Percentiles rank a stretch among this genome's conserved stretches.
Evolutionary conservation across 2,113 vertebrate species (phyloP).

Genomic region (Syrmaticus mikado): DNA sequence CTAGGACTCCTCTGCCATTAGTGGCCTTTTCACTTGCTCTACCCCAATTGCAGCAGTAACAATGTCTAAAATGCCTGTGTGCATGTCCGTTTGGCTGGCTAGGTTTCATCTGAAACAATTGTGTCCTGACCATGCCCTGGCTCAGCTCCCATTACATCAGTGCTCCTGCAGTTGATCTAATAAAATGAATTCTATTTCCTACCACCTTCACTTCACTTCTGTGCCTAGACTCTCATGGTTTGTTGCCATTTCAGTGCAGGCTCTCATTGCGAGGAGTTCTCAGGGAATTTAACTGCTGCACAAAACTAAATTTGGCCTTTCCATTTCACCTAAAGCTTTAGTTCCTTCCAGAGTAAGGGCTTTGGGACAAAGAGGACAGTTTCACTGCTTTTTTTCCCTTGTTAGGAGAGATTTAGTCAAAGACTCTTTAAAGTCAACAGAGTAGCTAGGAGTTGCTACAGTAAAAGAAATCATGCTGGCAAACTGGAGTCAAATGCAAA

Average conservation of each 20-base stretch:
- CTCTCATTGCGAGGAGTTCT: background rate
- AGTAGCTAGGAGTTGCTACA: background rate
- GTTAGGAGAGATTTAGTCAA: background rate
- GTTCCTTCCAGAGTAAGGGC: background rate
- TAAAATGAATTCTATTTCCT: background rate
- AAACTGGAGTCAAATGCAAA: background rate
- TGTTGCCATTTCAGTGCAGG: background rate
- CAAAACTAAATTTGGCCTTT: constrained; percentile 10
- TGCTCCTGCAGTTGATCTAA: background rate
- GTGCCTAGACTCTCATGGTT: background rate
- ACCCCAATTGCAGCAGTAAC: background rate
- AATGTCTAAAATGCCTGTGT: background rate
- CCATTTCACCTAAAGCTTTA: background rate
- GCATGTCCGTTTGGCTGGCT: background rate
- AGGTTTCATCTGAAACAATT: background rate
- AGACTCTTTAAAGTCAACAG: background rate
- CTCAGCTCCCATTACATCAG: constrained; percentile 20
- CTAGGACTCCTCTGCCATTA: background rate
- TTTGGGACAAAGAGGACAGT: background rate
- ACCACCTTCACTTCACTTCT: background rate
- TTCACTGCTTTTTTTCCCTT: background rate
- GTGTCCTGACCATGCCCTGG: background rate
- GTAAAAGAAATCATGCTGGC: background rate
- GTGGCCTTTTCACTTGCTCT: background rate
- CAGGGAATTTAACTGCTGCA: background rate